Evolutionary conservation across 2,113 vertebrate species (phyloP).

Genomic region (Antennarius striatus): DNA sequence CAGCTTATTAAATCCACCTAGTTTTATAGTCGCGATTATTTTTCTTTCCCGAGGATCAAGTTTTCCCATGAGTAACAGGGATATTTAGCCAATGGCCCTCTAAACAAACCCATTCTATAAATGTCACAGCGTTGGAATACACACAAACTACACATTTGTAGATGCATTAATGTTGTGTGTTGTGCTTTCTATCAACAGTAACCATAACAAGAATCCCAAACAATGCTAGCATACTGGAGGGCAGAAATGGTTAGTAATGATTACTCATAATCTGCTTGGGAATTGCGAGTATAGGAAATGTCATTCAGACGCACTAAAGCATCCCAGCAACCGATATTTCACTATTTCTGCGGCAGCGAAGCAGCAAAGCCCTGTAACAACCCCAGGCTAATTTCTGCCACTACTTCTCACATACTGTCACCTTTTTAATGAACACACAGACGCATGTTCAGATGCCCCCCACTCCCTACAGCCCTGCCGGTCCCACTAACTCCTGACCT

Average conservation of each 20-base stretch:
- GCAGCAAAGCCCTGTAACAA: constrained; percentile 20
- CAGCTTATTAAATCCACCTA: constrained; percentile 37
- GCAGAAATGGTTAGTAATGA: constrained; percentile 61
- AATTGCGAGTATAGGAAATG: constrained; percentile 58
- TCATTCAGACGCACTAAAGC: constrained; percentile 54
- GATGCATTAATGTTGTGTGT: constrained; percentile 35
- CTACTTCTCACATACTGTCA: constrained; percentile 40
- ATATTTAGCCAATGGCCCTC: constrained; percentile 30
- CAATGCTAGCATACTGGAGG: constrained; percentile 44
- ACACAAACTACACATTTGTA: constrained; percentile 38
- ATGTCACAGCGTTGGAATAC: constrained; percentile 34
- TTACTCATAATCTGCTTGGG: constrained; percentile 64
- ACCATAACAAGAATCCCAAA: constrained; percentile 37
- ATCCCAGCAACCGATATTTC: constrained; percentile 37
- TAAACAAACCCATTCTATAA: constrained; percentile 33
- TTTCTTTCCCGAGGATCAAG: constrained; percentile 2
- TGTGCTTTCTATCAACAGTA: constrained; percentile 32
- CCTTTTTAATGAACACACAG: constrained; percentile 59
- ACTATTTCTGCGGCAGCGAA: constrained; percentile 28
- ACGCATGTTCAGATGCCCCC: constrained; percentile 52
- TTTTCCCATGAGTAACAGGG: constrained; percentile 17
- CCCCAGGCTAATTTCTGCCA: constrained; percentile 51
- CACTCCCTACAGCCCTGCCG: constrained; percentile 79
- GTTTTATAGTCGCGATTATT: constrained; percentile 27
- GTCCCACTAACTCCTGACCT: constrained; percentile 72